Evolutionary conservation across 2,113 vertebrate genomes (phyloP).

Genomic region (Trichomycterus rosablanca): DNA sequence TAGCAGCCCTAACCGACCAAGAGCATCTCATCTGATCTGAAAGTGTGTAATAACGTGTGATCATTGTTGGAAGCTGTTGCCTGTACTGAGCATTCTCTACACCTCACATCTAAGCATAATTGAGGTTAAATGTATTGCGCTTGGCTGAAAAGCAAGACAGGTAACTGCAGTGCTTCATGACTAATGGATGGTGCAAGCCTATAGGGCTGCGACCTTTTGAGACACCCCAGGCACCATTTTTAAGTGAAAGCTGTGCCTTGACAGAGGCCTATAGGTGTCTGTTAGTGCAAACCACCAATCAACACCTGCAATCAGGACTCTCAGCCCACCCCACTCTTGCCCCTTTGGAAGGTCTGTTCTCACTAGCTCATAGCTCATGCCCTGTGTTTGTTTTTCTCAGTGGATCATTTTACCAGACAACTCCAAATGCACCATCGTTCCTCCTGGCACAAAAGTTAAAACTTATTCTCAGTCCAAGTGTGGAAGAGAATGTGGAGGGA

Average conservation of each 20-base stretch:
- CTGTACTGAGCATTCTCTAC: slow-evolving; percentile 51
- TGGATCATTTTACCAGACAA: slow-evolving; percentile 57
- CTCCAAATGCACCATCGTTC: slow-evolving; percentile 42
- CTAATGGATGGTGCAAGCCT: slow-evolving; percentile 70
- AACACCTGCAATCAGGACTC: slow-evolving; percentile 20
- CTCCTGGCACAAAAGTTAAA: slow-evolving; percentile 23
- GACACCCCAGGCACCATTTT: slow-evolving; percentile 74
- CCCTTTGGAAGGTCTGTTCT: slow-evolving; percentile 33
- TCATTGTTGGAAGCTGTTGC: slow-evolving; percentile 45
- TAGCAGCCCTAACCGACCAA: slow-evolving; percentile 18
- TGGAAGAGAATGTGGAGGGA: slow-evolving; percentile 7
- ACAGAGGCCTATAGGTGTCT: slow-evolving; percentile 64
- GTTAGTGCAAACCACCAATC: slow-evolving; percentile 60
- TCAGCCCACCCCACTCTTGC: slow-evolving; percentile 37
- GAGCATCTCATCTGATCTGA: slow-evolving; percentile 58
- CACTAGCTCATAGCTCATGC: slow-evolving; percentile 55
- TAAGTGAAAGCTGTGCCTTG: slow-evolving; percentile 71
- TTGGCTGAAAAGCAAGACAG: slow-evolving; percentile 67
- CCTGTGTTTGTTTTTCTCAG: slow-evolving; percentile 63
- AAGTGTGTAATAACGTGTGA: slow-evolving; percentile 66
- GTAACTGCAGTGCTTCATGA: slow-evolving; percentile 67
- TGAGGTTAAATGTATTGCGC: slow-evolving; percentile 68
- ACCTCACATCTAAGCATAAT: slow-evolving; percentile 71
- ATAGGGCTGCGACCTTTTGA: slow-evolving; percentile 71
- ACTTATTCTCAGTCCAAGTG: slow-evolving; percentile 1